Evolutionary conservation across 1,140 invertebrate species (phyloP).

Genomic region (Drosophila bocqueti): DNA sequence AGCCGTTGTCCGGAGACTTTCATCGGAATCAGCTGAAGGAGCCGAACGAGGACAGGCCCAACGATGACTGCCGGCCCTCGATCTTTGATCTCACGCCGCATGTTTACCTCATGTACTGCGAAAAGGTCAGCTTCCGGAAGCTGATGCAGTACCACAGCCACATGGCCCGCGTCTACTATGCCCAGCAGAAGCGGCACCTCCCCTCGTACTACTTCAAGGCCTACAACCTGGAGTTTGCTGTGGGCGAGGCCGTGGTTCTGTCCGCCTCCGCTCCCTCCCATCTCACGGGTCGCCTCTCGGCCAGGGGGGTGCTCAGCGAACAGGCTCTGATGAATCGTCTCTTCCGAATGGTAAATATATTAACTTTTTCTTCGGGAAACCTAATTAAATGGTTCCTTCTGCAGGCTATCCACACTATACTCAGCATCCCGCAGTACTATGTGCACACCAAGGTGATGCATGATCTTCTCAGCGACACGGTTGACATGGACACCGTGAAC

Average conservation of each 20-base stretch:
- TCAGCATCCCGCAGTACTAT: slow-evolving; percentile 76
- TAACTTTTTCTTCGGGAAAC: too few relatives aligned
- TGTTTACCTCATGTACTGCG: slow-evolving; percentile 79
- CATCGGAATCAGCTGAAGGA: slow-evolving; percentile 71
- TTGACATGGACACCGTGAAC: slow-evolving; percentile 86
- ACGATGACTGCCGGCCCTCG: slow-evolving; percentile 71
- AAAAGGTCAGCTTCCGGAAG: slow-evolving; percentile 76
- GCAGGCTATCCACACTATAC: slow-evolving; percentile 76
- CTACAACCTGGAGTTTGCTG: slow-evolving; percentile 90
- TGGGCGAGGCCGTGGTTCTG: slow-evolving; percentile 89
- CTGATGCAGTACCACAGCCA: slow-evolving; percentile 89
- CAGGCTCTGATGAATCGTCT: slow-evolving; percentile 85
- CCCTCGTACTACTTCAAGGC: slow-evolving; percentile 86
- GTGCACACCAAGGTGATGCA: slow-evolving; percentile 81
- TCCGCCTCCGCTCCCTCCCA: slow-evolving; percentile 88
- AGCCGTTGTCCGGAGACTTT: slow-evolving; percentile 57
- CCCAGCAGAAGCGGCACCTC: slow-evolving; percentile 88
- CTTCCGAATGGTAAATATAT: slow-evolving; percentile 85
- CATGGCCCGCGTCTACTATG: slow-evolving; percentile 91
- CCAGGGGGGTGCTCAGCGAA: slow-evolving; percentile 58
- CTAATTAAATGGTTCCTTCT: not conserved
- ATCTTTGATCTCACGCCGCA: slow-evolving; percentile 76
- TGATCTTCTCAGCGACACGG: slow-evolving; percentile 68
- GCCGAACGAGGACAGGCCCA: slow-evolving; percentile 69
- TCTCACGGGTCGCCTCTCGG: slow-evolving; percentile 78